Evolutionary conservation across 2,888 invertebrate genomes (phyloP).

Genomic region (Oscheius sp.): DNA sequence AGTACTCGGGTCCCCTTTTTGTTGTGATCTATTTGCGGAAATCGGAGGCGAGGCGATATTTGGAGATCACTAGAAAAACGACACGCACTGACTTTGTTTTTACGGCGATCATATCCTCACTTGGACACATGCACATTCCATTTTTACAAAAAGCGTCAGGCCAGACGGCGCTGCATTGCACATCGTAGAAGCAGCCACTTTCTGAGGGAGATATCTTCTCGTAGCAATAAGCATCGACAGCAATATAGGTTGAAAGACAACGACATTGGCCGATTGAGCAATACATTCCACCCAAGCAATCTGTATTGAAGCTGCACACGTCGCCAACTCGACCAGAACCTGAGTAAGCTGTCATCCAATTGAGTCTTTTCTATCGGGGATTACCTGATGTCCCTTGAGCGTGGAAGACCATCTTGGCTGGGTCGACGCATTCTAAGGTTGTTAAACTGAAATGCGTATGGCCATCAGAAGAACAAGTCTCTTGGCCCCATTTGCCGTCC

Average conservation of each 20-base stretch:
- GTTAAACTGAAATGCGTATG: conserved; percentile 39
- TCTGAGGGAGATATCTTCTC: conserved; percentile 56
- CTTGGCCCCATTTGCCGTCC: conserved; percentile 44
- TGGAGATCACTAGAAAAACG: conserved; percentile 27
- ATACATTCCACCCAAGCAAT: conserved; percentile 60
- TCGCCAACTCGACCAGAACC: conserved; percentile 60
- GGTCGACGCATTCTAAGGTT: conserved; percentile 43
- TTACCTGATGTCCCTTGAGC: conserved; percentile 51
- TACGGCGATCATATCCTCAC: conserved; percentile 56
- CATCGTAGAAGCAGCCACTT: conserved; percentile 56
- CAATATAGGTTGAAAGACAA: conserved; percentile 54
- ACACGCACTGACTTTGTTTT: conserved; percentile 47
- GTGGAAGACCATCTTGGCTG: conserved; percentile 39
- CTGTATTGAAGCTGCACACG: conserved; percentile 59
- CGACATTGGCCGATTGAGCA: conserved; percentile 57
- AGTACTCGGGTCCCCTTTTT: too few species aligned
- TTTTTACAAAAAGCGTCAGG: conserved; percentile 54
- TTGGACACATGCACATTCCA: conserved; percentile 54
- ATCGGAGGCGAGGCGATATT: not conserved
- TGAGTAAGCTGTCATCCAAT: conserved; percentile 25
- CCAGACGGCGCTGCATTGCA: conserved; percentile 58
- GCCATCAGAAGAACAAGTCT: conserved; percentile 42
- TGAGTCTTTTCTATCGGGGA: not conserved
- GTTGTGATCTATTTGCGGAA: conserved; percentile 1
- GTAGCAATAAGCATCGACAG: conserved; percentile 57